These are phyloP conservation scores for Phalacrocorax carbo DNA, from an alignment of 2,113 vertebrate genomes.

Conservation along the genomic window DNA sequence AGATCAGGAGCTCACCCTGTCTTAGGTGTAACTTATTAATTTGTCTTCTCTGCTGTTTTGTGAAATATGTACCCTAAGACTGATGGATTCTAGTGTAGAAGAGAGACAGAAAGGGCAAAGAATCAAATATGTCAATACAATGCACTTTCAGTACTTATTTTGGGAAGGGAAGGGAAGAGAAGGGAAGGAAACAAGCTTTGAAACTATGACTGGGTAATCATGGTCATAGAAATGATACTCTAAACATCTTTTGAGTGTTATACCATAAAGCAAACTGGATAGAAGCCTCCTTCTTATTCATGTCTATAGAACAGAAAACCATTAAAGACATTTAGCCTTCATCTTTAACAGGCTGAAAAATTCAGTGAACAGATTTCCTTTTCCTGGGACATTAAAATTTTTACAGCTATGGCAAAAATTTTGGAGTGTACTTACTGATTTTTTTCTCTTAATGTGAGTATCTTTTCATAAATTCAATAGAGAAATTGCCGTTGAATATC, in stretches of 20 bases:
- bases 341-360: background rate
- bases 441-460: background rate
- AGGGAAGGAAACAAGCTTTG: background rate
- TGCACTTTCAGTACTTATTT: background rate
- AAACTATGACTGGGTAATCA: background rate
- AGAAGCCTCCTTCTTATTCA: background rate
- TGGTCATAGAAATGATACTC: background rate
- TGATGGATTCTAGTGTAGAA: background rate
- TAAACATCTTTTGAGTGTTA: background rate
- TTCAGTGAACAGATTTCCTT: background rate
- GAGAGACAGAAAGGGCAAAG: background rate
- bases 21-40: background rate
- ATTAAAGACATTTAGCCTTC: background rate
- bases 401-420: background rate
- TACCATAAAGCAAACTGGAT: background rate
- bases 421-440: background rate
- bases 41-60: background rate
- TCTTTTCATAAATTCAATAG: background rate
- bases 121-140: background rate
- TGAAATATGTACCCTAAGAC: background rate
- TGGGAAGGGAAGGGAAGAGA: background rate
- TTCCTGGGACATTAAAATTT: background rate
- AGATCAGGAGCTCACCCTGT: background rate
- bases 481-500: background rate
- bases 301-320: background rate